Evolutionary conservation across 2,888 invertebrate species (phyloP).

Genomic region (Oscheius myriophilus): DNA sequence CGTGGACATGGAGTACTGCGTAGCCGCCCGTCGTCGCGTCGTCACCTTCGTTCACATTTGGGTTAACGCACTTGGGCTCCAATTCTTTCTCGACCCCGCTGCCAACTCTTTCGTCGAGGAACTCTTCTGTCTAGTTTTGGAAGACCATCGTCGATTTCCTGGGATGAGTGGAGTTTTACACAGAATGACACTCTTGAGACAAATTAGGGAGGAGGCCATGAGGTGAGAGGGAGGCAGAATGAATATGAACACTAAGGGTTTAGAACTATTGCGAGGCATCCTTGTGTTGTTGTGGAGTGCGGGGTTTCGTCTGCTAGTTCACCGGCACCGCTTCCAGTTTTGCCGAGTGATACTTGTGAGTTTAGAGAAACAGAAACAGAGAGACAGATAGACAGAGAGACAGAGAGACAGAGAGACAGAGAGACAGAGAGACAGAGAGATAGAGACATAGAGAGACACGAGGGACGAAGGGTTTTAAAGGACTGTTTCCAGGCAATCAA

Average conservation of each 20-base stretch:
- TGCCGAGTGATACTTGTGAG: conserved; percentile 67
- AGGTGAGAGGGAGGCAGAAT: neutral
- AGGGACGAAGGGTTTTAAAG: too few relatives aligned
- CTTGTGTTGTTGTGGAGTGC: conserved; percentile 64
- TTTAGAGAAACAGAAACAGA: neutral
- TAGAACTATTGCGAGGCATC: conserved; percentile 49
- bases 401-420: too few relatives aligned
- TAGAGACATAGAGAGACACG: too few relatives aligned
- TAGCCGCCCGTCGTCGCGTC: conserved; percentile 77
- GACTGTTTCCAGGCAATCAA: conserved; percentile 52
- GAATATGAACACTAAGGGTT: too few relatives aligned
- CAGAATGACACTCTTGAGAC: conserved; percentile 39
- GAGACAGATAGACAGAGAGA: too few relatives aligned
- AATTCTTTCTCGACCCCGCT: conserved; percentile 81
- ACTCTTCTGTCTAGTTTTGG: conserved; percentile 79
- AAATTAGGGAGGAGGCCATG: conserved; percentile 37
- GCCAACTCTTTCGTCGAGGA: conserved; percentile 82
- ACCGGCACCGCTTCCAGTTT: conserved; percentile 64
- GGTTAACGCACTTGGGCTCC: conserved; percentile 80
- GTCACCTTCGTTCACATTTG: conserved; percentile 83
- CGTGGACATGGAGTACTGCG: conserved; percentile 39
- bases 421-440: too few relatives aligned
- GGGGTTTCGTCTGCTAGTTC: conserved; percentile 57
- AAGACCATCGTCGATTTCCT: conserved; percentile 73
- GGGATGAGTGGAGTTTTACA: conserved; percentile 66